A percentile compares a stretch with the other conserved stretches of the same genome.
phyloP scores from a whole-genome alignment of 2,113 vertebrate species.

The Cyanoramphus novaezelandiae region DNA sequence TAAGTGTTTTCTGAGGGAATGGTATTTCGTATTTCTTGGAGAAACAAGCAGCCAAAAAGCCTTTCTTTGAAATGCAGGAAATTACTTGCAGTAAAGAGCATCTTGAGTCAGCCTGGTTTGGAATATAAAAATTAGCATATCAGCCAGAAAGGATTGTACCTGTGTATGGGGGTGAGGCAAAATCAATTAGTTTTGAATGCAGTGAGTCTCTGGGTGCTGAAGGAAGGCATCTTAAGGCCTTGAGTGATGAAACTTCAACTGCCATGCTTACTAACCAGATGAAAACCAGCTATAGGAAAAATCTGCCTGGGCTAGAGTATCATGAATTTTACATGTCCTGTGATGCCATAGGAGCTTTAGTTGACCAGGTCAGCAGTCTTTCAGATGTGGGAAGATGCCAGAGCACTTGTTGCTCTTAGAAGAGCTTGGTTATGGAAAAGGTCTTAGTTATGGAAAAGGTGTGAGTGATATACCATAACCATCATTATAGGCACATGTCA shows the following conservation, averaged over 20 bases:
- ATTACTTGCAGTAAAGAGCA: neutral
- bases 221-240: neutral
- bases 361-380: neutral
- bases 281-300: neutral
- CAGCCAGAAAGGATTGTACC: neutral
- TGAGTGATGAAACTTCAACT: neutral
- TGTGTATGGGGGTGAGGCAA: neutral
- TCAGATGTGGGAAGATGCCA: neutral
- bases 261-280: neutral
- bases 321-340: neutral
- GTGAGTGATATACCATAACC: neutral
- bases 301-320: neutral
- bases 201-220: neutral
- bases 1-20: neutral
- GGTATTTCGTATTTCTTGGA: neutral
- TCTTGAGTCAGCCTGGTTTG: neutral
- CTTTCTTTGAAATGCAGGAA: neutral
- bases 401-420: neutral
- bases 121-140: neutral
- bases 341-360: neutral
- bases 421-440: neutral
- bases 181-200: neutral
- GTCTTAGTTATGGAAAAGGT: neutral
- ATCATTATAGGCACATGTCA: neutral
- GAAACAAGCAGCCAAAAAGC: neutral